Evolutionary conservation across 1,140 invertebrate genomes (phyloP), one percentile per base, ranked within the genome.

Genomic region (Pollicipes pollicipes): DNA sequence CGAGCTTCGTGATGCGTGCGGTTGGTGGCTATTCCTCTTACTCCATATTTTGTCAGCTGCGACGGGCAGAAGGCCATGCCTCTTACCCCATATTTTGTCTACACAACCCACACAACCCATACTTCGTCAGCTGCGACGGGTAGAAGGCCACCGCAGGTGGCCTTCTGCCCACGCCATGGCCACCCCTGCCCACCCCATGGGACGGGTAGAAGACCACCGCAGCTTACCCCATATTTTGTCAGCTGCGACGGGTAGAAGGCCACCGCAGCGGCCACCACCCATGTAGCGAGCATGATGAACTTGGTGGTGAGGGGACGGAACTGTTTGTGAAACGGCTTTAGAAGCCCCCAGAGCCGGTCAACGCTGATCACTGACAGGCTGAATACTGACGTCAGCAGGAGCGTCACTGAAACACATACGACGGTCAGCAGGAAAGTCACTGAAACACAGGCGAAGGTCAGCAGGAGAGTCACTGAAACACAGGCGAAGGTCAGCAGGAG

Each of bases 341-440:
- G 86, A 30, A 93, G 88, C 10, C 89, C 88, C 16, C 89, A 86
- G 26, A 93, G 82, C 29, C 90, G 83, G 77, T 93, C 90, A 70
- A 90, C 87, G n/a, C 88, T 91, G 35, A 93, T 88, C 6, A 86
- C 82, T 27, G 89, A 87, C 66, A 94, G 81, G 45, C 87, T 90
- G 66, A 89, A 86, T 0, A 93, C 88, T 69, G 86, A 87, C 3
- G 85, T 84, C 37, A 91, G 78, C 3, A 90, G 80, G 68, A 88
- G 81, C 3, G 85, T 81, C 68, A 84, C 86, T 87, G 75, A 73
- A 82, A 30, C 37, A 74, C 58, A n/a, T n/a, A n/a, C n/a, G n/a
- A n/a, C n/a, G n/a, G n/a, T n/a, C n/a, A 37, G 31, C 21, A 16
- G 6, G 35, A 24, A 28, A 70, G 26, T 10, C 24, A 24, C 30